These are phyloP conservation scores for Ecliptopera silaceata DNA, from an alignment of 2,888 invertebrate species.

Conservation along the genomic window DNA sequence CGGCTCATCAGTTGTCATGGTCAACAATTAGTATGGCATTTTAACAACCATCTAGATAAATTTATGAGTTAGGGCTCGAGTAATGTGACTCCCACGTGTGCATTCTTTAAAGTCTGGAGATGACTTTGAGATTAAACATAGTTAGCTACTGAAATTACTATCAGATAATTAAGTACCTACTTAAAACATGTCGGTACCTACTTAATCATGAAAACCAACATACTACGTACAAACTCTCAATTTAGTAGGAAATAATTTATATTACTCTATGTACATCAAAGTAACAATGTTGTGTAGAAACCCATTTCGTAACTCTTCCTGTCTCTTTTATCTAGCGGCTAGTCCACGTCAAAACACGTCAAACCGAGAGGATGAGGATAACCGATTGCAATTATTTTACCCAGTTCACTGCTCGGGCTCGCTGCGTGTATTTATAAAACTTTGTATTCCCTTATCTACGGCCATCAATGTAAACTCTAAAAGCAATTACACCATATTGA, in stretches of 20 bases:
- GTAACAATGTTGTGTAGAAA: background rate
- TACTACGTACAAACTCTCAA: too few relatives aligned
- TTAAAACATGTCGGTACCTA: too few relatives aligned
- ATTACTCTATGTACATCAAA: too few relatives aligned
- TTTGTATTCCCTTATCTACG: slow-evolving; percentile 4
- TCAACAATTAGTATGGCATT: slow-evolving; percentile 11
- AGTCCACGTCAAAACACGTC: slow-evolving; percentile 1
- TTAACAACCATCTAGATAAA: slow-evolving; percentile 4
- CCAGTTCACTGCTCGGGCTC: background rate
- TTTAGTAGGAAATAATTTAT: too few relatives aligned
- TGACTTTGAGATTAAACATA: slow-evolving; percentile 10
- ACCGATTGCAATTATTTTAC: background rate
- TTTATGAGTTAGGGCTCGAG: background rate
- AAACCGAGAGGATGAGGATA: background rate
- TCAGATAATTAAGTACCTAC: background rate
- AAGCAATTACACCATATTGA: slow-evolving; percentile 35
- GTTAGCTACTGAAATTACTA: background rate
- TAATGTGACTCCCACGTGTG: slow-evolving; percentile 13
- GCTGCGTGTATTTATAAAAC: slow-evolving; percentile 4
- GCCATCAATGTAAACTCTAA: slow-evolving; percentile 19
- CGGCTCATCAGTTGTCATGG: slow-evolving; percentile 4
- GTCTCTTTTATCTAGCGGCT: slow-evolving; percentile 12
- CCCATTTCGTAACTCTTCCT: slow-evolving; percentile 12
- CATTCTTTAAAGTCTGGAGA: slow-evolving; percentile 8
- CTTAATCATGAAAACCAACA: too few relatives aligned